Conservation (phyloP, 2,113 vertebrate genomes). For the Tachysurus fulvidraco region DNA sequence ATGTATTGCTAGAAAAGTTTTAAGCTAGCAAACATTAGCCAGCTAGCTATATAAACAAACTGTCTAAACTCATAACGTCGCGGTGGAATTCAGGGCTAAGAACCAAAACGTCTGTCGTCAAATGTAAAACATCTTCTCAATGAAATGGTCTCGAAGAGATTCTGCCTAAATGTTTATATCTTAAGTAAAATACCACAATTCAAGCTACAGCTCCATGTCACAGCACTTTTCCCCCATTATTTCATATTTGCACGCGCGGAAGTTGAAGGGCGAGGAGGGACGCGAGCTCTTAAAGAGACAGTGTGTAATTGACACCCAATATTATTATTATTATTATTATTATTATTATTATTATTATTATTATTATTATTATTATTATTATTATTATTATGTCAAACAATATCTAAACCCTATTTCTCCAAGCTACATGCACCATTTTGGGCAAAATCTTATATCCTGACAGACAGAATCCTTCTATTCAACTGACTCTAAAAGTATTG, state of each 20-base stretch:
- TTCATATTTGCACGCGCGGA: slow-evolving; percentile 59
- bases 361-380: no score
- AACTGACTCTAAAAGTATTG: no score
- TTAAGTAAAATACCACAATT: not conserved
- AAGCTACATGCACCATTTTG: no score
- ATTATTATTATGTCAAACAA: no score
- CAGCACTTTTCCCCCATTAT: slow-evolving; percentile 47
- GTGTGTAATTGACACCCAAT: not conserved
- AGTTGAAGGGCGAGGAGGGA: slow-evolving; percentile 64
- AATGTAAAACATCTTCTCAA: not conserved
- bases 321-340: no score
- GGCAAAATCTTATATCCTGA: no score
- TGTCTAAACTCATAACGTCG: slow-evolving; percentile 8
- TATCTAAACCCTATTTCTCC: no score
- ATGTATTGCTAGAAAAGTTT: not conserved
- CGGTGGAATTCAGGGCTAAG: not conserved
- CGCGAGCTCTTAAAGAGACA: slow-evolving; percentile 48
- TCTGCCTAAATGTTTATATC: no score
- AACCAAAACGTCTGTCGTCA: not conserved
- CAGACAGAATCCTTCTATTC: no score
- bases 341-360: no score
- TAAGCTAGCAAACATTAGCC: not conserved
- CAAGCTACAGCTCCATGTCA: not conserved
- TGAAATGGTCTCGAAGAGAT: not conserved
- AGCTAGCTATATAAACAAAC: not conserved